phyloP scores from a whole-genome alignment of 2,797 vertebrate species.

The Lithobates sylvaticus region DNA sequence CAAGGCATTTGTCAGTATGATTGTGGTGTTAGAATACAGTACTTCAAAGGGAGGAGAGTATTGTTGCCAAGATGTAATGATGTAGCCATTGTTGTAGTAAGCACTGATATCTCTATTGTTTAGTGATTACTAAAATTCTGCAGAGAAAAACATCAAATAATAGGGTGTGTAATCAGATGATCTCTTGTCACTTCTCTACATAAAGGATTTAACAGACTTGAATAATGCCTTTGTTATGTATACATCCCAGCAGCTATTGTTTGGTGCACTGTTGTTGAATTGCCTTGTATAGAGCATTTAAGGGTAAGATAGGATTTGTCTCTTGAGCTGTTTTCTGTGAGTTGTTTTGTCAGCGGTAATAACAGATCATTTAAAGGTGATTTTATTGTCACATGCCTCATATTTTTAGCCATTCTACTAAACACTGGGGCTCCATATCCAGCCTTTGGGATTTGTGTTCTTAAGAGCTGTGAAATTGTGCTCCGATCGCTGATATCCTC shows the following conservation, averaged over 20 bases:
- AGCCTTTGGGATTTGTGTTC: slow-evolving; percentile 38
- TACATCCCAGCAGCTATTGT: slow-evolving; percentile 18
- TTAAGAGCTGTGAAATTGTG: slow-evolving; percentile 49
- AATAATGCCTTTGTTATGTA: slow-evolving; percentile 46
- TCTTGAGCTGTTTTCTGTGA: slow-evolving; percentile 49
- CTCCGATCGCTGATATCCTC: slow-evolving; percentile 40
- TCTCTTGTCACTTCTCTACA: slow-evolving; percentile 41
- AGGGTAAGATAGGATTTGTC: slow-evolving; percentile 51
- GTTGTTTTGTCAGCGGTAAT: slow-evolving; percentile 51
- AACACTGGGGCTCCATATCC: slow-evolving; percentile 29
- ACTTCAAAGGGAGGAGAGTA: slow-evolving; percentile 42
- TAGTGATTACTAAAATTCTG: slow-evolving; percentile 49
- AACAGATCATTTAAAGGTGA: slow-evolving; percentile 57
- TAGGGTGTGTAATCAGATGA: slow-evolving; percentile 45
- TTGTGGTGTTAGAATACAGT: slow-evolving; percentile 1
- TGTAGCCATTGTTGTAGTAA: slow-evolving; percentile 16
- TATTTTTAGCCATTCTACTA: slow-evolving; percentile 49
- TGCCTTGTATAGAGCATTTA: slow-evolving; percentile 46
- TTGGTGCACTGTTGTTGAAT: slow-evolving; percentile 21
- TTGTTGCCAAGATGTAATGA: slow-evolving; percentile 20
- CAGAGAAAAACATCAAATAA: slow-evolving; percentile 34
- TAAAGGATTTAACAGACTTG: slow-evolving; percentile 40
- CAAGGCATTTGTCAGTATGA: slow-evolving; percentile 16
- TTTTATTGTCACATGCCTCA: slow-evolving; percentile 48
- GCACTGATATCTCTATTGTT: slow-evolving; percentile 43